Base-by-base conservation (phyloP, 1,140 invertebrate genomes). In the Mycetomoellerius zeteki region DNA sequence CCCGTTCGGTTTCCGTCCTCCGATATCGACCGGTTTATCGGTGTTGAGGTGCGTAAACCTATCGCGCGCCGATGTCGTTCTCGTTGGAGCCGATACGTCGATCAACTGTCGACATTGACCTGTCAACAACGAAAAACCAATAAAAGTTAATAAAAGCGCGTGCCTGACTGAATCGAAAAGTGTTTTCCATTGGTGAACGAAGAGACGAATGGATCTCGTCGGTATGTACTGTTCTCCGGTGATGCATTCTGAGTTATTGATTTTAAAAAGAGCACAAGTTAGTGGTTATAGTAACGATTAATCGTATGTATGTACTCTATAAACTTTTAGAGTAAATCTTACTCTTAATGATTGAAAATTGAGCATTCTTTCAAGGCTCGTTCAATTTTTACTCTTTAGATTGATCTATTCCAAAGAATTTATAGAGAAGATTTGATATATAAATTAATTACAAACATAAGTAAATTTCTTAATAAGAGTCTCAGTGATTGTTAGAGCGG, bases 1-100 rank as follows among this genome's bases (percentile, higher is more conserved):
- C 62, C 73, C 80, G 24, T 24, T 69, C n/a, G 30, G 52, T 62
- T 21, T 12, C 2, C 52, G 67, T 78, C 30, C 30, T 7, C 14
- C 24, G n/a, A 0, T 47, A 89, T 72, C 52, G 78, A 82, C 52
- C 37, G 37, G 43, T 24, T 82, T 73, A 58, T 67, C 21, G 52
- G 30, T 24, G 52, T 64, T 37, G 81, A 89, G 82, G 87, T 82
- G 80, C 65, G 88, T 77, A 69, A 86, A 82, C 37, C 54, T 58
- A 21, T 82, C 67, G 54, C 54, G 67, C 52, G 60, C 60, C 67
- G 37, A 33, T 60, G 67, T 75, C 56, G 80, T 65, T 58, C 54
- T 72, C 54, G 37, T 47, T 30, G 33, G 27, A 75, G 6, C 5
- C 54, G 54, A 73, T 50, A 75, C 56, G 69, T 73, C 80, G 69